A percentile compares a stretch with the other conserved stretches of the same genome.
phyloP scores from a whole-genome alignment of 2,113 vertebrate genomes.

The Hepsetus odoe region DNA sequence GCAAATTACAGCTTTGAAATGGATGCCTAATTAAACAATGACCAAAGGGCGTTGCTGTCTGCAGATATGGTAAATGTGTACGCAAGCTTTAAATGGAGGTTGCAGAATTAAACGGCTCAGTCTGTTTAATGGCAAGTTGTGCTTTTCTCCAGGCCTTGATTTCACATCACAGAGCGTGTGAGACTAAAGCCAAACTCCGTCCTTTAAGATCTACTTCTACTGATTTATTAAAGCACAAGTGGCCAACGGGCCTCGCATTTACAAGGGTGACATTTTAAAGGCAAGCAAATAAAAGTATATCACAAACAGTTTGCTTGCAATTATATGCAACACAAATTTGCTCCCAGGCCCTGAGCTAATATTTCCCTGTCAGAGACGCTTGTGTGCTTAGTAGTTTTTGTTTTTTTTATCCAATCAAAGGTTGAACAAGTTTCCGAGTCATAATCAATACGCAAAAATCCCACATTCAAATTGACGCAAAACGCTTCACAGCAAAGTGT shows the following conservation, averaged over 20 bases:
- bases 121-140: constrained; percentile 11
- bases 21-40: constrained; percentile 39
- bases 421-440: not conserved
- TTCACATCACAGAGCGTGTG: not conserved
- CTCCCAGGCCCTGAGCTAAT: not conserved
- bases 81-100: not conserved
- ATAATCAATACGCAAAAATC: not conserved
- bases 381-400: not conserved
- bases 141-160: not conserved
- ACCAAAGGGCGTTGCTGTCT: constrained; percentile 27
- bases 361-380: not conserved
- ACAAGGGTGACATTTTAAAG: constrained; percentile 31
- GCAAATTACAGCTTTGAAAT: constrained; percentile 26
- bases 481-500: not conserved
- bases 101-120: constrained; percentile 4
- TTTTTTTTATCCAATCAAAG: not conserved
- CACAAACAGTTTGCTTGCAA: constrained; percentile 30
- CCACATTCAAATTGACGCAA: not conserved
- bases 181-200: constrained; percentile 10
- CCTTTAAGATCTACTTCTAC: constrained; percentile 17
- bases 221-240: constrained; percentile 39
- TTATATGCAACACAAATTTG: constrained; percentile 27
- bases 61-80: constrained; percentile 13
- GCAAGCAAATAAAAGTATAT: constrained; percentile 43
- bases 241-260: constrained; percentile 18